Conservation (phyloP, 2,888 invertebrate species). For the Agelastica alni region DNA sequence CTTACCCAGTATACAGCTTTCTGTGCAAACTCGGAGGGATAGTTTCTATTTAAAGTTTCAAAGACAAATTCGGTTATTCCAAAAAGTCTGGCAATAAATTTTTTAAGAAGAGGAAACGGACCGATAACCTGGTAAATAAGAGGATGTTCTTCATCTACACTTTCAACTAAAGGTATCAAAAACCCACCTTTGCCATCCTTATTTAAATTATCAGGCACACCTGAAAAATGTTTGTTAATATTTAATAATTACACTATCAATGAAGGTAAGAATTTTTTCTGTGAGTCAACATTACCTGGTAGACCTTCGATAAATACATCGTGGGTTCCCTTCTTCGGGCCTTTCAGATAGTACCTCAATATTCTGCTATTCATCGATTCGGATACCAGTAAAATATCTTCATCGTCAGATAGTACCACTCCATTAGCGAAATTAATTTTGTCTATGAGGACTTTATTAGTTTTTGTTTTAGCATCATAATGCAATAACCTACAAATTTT, state of each 20-base stretch:
- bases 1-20: constrained; percentile 66
- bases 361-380: constrained; percentile 73
- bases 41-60: constrained; percentile 64
- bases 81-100: constrained; percentile 66
- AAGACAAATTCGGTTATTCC: constrained; percentile 67
- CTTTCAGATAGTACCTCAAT: constrained; percentile 78
- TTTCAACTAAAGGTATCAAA: constrained; percentile 64
- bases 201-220: constrained; percentile 67
- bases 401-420: constrained; percentile 76
- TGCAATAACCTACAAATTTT: constrained; percentile 70
- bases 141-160: constrained; percentile 64
- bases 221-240: too few relatives aligned
- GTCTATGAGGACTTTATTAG: constrained; percentile 74
- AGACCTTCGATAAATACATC: constrained; percentile 83
- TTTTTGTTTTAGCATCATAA: constrained; percentile 77
- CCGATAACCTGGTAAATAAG: constrained; percentile 60
- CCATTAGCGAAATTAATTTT: constrained; percentile 89
- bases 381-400: constrained; percentile 78
- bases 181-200: constrained; percentile 64
- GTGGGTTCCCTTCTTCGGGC: constrained; percentile 71
- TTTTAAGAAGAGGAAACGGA: constrained; percentile 67
- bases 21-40: constrained; percentile 69
- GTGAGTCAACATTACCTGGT: too few relatives aligned
- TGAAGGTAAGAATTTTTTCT: too few relatives aligned
- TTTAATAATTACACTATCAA: too few relatives aligned